Evolutionary conservation across 2,797 vertebrate species (phyloP).

Genomic region (Chanos chanos): DNA sequence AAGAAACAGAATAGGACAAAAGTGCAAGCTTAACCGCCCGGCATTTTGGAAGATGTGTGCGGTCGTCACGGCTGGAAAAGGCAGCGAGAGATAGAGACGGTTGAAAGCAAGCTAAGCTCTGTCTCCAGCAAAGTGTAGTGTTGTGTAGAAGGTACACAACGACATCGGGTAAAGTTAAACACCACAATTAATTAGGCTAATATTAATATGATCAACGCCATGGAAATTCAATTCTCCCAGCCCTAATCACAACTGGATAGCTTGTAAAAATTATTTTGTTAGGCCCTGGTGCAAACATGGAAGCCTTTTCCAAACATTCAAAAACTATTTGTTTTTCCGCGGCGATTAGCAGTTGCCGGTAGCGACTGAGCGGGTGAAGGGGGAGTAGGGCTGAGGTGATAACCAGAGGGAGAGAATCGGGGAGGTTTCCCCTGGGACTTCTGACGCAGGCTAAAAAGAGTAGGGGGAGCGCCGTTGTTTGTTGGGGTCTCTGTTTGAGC

Average conservation of each 20-base stretch:
- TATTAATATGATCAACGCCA: conserved; percentile 85
- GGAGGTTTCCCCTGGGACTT: conserved; percentile 66
- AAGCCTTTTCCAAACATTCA: conserved; percentile 80
- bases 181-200: conserved; percentile 84
- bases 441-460: conserved; percentile 55
- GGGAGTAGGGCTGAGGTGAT: conserved; percentile 65
- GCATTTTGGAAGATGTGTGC: conserved; percentile 73
- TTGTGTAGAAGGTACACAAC: conserved; percentile 77
- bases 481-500: conserved; percentile 83
- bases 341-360: conserved; percentile 69
- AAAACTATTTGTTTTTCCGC: conserved; percentile 79
- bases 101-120: conserved; percentile 60
- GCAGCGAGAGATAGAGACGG: conserved; percentile 66
- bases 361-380: conserved; percentile 58
- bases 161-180: conserved; percentile 75
- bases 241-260: conserved; percentile 83
- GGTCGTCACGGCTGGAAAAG: conserved; percentile 69
- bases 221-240: conserved; percentile 79
- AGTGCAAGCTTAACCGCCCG: conserved; percentile 30
- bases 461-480: conserved; percentile 64
- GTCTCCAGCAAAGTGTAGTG: conserved; percentile 69
- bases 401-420: conserved; percentile 68
- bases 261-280: conserved; percentile 86
- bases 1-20: conserved; percentile 57
- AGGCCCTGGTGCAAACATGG: conserved; percentile 79